Base-by-base conservation (phyloP, 2,888 invertebrate species). In the Drosophila incognita region DNA sequence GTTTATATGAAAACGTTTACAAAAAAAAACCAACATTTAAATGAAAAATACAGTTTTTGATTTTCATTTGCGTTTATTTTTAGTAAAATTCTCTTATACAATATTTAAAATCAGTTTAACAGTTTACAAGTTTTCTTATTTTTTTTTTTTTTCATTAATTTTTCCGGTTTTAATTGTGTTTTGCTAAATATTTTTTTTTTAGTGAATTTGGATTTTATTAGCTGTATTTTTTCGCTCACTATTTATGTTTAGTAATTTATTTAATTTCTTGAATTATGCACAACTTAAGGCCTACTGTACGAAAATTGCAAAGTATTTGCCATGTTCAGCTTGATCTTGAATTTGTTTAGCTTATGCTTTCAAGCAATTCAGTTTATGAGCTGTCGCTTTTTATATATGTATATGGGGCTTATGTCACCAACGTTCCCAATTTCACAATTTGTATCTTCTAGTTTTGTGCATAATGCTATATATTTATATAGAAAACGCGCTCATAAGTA, bases 41-140 rank as follows among this genome's bases (percentile, higher is more conserved):
- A 46, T 27, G 24, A 8, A 46, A 24, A 15, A 24, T 24, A 4
- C 8, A 15, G 4, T 24, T 29, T 21, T 79, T 62, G 67, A 81
- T 81, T 74, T 83, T 86, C 60, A 29, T 69, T 70, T 65, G 78
- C 69, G 70, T 90, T 79, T 88, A 81, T 90, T 87, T 87, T 87
- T 83, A 90, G 77, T 90, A 87, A 87, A 87, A 90, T 87, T 79
- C 60, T 69, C 87, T 90, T 90, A 89, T 63, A 73, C 69, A 79
- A 78, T 89, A 82, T 84, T 85, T 89, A 87, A 90, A 87, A 87
- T 87, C 87, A 87, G 87, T 90, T 87, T 89, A 87, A 87, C 87
- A 87, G 87, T 81, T 90, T 87, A 90, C 90, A 89, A 77, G 75
- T 76, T 54, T 74, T 66, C 62, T 61, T 70, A 69, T 66, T 58